Evolutionary conservation across 2,888 invertebrate species (phyloP), one percentile per base, ranked within the genome.

Genomic region (Phortica okadai): DNA sequence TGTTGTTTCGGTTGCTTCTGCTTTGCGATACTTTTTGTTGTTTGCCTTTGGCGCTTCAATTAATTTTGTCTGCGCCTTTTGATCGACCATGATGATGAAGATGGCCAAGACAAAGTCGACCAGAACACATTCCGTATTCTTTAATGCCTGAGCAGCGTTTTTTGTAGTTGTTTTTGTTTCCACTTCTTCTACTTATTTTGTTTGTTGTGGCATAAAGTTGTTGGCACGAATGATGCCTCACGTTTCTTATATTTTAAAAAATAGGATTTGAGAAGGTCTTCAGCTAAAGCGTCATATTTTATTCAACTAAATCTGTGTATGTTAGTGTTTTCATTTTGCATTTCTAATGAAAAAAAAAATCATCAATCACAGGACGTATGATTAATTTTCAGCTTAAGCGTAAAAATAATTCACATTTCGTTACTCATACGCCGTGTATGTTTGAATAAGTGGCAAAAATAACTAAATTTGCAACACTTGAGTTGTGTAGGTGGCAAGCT

Each of bases 1-100:
- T 33, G 42, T 41, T 66, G 42, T 66, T 66, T 6, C 10, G 16
- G 64, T 33, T 64, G 41, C 21, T 21, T 21, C 21, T 21, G 21
- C 21, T 21, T 33, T 64, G 41, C 10, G 14, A 14, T 41, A 42
- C 4, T 66, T 6, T 21, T 66, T 42, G 25, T 16, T 44, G 67
- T 1, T 0, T 1, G 16, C 69, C 69, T 70, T 70, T 45, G 16
- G 25, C 33, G 14, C 54, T 25, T 56, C 11, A 72, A 72, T 72
- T 72, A 16, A 72, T 11, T 50, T 72, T 70, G 50, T 72, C 10
- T 33, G 7, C 45, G 54, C 33, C 16, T 70, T 72, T 72, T 41
- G 14, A 25, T 16, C 16, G 33, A 33, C 33, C 33, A 33, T 4
- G n/a, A 59, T 4, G 21, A 16, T 16, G 1, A n/a, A 6, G 56